Base-by-base conservation (phyloP, 2,888 invertebrate genomes). In the Fissipunctia ypsillon region DNA sequence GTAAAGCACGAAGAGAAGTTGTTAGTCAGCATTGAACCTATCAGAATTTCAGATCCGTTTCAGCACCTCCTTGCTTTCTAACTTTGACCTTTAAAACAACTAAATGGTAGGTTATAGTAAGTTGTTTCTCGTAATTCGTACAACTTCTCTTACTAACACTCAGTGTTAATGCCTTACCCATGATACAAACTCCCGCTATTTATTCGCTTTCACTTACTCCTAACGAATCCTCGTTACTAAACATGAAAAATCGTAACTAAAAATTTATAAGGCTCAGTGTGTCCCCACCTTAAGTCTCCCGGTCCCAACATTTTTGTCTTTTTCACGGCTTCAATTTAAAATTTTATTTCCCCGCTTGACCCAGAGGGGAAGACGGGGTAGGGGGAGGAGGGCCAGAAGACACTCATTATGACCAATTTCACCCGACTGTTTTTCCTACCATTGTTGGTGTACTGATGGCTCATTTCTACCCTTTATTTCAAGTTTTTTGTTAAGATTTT, bases 331-430 rank as follows among this genome's bases (percentile, higher is more conserved):
- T 94, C 93, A 94, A 95, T 95, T 95, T 95, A 94, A 94, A 95
- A 94, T 94, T 95, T 94, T 93, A 94, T 94, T 94, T 92, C 93
- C 89, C 89, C 91, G 91, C 92, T 95, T 95, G 94, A 95, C 95
- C 95, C 93, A 92, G 92, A 92, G 92, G 93, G 92, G 89, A 88
- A 85, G 86, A 73, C 22, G 75, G 89, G 81, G 84, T 65, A 67
- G 88, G 81, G 75, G 84, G 81, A 69, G 84, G 86, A 60, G 76
- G 89, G 88, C 88, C 81, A 88, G 91, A 91, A 91, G 93, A 91
- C 90, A 92, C 94, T 95, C 95, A 96, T 95, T 95, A 96, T 95
- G 94, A 95, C 95, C 95, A 95, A 95, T 95, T 96, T 94, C 92
- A 92, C 92, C 91, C 92, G 92, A 89, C 92, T 91, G 93, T 86